These are phyloP conservation scores for Micropoecilia bifurca DNA, from an alignment of 2,797 vertebrate genomes.

Conservation along the genomic window DNA sequence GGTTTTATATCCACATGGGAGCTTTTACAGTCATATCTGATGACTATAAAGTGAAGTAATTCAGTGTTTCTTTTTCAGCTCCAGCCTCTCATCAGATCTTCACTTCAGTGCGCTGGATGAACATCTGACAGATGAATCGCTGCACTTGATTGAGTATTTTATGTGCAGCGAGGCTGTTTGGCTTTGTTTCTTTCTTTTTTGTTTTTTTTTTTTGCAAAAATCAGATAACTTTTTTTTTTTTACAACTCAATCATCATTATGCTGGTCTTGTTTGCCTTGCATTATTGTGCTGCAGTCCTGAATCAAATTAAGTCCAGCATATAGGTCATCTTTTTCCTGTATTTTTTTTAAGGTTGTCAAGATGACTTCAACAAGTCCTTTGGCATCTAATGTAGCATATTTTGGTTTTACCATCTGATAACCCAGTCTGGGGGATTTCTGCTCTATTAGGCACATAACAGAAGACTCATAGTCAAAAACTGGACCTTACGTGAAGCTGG, in stretches of 20 bases:
- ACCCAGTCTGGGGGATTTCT: neutral
- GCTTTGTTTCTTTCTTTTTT: conserved; percentile 16
- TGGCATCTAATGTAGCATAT: neutral
- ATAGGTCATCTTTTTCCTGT: neutral
- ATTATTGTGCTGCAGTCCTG: conserved; percentile 29
- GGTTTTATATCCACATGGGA: conserved; percentile 39
- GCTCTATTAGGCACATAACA: neutral
- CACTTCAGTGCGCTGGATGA: conserved; percentile 59
- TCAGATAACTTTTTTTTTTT: conserved; percentile 39
- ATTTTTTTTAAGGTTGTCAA: neutral
- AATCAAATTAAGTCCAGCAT: conserved; percentile 21
- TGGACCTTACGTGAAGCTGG: no score
- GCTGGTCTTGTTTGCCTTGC: neutral
- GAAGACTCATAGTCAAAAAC: neutral
- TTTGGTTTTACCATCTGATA: conserved; percentile 1
- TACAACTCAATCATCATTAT: conserved; percentile 30
- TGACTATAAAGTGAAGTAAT: conserved; percentile 35
- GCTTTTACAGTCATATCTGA: conserved; percentile 58
- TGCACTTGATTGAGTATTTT: conserved; percentile 53
- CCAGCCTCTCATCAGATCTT: conserved; percentile 51
- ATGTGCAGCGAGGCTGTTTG: conserved; percentile 55
- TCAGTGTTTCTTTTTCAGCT: conserved; percentile 44
- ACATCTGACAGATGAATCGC: conserved; percentile 56
- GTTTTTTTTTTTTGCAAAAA: conserved; percentile 31
- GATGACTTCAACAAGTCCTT: neutral